Conservation (phyloP, 2,113 vertebrate species). For the Zosterops lateralis region DNA sequence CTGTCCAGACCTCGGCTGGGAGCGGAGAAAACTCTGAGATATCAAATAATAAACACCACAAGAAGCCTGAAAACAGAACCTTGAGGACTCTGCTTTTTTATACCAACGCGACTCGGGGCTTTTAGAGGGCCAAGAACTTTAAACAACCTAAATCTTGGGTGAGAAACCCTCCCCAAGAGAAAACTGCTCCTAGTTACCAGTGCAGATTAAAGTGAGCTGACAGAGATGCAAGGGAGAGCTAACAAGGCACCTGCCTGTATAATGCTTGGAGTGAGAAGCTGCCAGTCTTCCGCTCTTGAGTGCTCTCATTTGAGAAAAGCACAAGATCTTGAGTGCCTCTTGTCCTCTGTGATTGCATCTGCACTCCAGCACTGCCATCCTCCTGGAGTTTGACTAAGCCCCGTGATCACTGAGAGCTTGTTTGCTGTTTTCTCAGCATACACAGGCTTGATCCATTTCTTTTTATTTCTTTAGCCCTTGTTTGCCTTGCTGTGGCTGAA, state of each 20-base stretch:
- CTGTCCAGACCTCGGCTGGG: no score
- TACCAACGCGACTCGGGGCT: no score
- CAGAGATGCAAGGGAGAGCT: neutral
- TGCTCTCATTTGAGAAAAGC: constrained; percentile 18
- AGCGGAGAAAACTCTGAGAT: no score
- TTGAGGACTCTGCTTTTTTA: no score
- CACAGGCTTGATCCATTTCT: neutral
- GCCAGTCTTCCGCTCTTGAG: constrained; percentile 3
- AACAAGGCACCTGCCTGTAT: neutral
- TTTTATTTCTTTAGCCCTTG: neutral
- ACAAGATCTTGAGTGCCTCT: constrained; percentile 43
- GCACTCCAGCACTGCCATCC: neutral
- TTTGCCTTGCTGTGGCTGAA: neutral
- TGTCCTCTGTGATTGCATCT: constrained; percentile 53
- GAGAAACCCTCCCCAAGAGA: neutral
- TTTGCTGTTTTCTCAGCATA: constrained; percentile 12
- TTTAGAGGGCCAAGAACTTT: no score
- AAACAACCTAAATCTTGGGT: no score
- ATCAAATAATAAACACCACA: no score
- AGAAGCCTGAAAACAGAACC: no score
- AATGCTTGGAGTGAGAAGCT: neutral
- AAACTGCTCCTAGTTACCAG: neutral
- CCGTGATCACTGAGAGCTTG: neutral
- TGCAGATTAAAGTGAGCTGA: neutral
- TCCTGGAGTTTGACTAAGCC: neutral